A percentile compares a stretch with the other conserved stretches of the same genome.
phyloP scores from a whole-genome alignment of 1,140 invertebrate genomes.

The Pogonomyrmex californicus region DNA sequence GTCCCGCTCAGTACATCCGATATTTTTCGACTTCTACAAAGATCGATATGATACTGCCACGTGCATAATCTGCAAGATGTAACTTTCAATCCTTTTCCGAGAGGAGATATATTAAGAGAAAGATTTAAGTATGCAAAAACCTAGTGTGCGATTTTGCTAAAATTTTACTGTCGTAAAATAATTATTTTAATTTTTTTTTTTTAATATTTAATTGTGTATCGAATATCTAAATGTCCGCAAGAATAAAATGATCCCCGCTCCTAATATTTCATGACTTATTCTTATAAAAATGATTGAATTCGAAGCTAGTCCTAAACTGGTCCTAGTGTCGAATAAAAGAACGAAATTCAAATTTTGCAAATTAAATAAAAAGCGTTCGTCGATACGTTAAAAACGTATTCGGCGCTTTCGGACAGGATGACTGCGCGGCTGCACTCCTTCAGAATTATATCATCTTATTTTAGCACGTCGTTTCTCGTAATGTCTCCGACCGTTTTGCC shows the following conservation, averaged over 20 bases:
- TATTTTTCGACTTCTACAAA: slow-evolving; percentile 50
- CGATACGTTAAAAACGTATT: slow-evolving; percentile 22
- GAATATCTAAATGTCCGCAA: background rate
- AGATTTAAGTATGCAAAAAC: background rate
- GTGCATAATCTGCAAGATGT: slow-evolving; percentile 13
- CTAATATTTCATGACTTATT: background rate
- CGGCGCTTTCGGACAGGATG: background rate
- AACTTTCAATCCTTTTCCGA: background rate
- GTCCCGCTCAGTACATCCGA: slow-evolving; percentile 42
- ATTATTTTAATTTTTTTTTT: background rate
- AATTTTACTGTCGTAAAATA: background rate
- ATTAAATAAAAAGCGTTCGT: background rate
- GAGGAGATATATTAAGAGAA: background rate
- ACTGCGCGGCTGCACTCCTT: background rate
- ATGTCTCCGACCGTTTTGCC: slow-evolving; percentile 13
- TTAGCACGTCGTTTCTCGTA: slow-evolving; percentile 38
- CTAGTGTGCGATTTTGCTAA: background rate
- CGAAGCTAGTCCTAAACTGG: background rate
- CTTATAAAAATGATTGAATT: background rate
- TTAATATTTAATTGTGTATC: background rate
- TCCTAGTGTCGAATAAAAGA: background rate
- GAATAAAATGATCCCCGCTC: background rate
- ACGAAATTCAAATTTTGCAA: background rate
- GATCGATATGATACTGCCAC: slow-evolving; percentile 14
- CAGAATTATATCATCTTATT: slow-evolving; percentile 49